These are phyloP conservation scores for Pollachius pollachius DNA, from an alignment of 2,113 vertebrate species.

Conservation along the genomic window DNA sequence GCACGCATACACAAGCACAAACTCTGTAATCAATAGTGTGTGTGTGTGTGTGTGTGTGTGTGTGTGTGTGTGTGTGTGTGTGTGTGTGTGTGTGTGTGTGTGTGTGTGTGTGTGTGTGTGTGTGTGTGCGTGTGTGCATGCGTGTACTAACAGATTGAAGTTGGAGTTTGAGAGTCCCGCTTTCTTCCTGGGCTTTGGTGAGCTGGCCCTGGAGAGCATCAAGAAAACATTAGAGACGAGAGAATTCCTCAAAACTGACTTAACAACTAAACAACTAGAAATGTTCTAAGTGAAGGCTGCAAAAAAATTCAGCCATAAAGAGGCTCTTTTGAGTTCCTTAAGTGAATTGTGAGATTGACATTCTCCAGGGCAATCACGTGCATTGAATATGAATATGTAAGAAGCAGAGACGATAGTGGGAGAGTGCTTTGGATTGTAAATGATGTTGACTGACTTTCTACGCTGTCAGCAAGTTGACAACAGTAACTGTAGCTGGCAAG, in stretches of 20 bases:
- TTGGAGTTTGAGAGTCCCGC: conserved; percentile 81
- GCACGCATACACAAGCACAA: not conserved
- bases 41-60: conserved; percentile 2
- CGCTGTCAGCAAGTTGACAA: too few species aligned
- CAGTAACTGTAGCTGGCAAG: too few species aligned
- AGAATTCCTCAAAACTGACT: not conserved
- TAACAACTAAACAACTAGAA: not conserved
- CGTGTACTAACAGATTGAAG: conserved; percentile 81
- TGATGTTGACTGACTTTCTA: too few species aligned
- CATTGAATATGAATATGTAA: too few species aligned
- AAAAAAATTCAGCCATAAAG: too few species aligned
- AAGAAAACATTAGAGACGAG: conserved; percentile 32
- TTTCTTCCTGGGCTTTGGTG: conserved; percentile 84
- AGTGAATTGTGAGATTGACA: too few species aligned
- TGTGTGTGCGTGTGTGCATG: not conserved
- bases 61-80: not conserved
- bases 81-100: not conserved
- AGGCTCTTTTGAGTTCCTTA: too few species aligned
- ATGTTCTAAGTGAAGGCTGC: not conserved
- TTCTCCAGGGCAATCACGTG: too few species aligned
- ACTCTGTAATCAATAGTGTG: not conserved
- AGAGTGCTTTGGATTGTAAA: too few species aligned
- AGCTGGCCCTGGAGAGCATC: conserved; percentile 76
- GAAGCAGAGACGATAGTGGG: too few species aligned
- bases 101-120: not conserved